Evolutionary conservation across 2,113 vertebrate genomes (phyloP).

Genomic region (Malurus alboscapulatus): DNA sequence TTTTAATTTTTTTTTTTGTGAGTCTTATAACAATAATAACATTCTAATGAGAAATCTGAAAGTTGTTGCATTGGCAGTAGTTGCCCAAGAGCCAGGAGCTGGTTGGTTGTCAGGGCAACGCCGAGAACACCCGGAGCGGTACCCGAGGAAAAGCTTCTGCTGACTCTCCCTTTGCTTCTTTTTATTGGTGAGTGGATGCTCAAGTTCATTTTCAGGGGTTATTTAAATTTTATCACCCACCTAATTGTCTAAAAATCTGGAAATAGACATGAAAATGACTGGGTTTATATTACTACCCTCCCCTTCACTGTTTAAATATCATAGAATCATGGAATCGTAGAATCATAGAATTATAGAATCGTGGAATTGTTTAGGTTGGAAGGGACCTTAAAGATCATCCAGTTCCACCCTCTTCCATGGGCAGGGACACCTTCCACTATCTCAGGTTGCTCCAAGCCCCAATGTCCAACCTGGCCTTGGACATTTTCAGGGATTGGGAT

Average conservation of each 20-base stretch:
- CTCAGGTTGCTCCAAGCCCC: not conserved
- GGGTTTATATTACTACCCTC: not conserved
- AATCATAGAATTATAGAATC: not conserved
- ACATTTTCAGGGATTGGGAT: rapidly evolving
- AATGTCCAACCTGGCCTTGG: not conserved
- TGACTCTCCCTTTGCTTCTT: conserved; percentile 6
- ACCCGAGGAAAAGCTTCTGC: conserved; percentile 13
- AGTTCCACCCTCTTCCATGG: not conserved
- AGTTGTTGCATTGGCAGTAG: not conserved
- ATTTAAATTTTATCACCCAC: not conserved
- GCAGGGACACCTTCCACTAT: not conserved
- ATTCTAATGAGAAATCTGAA: conserved; percentile 22
- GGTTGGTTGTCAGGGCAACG: conserved; percentile 71
- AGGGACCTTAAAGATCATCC: rapidly evolving
- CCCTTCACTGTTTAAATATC: not conserved
- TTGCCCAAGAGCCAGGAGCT: conserved; percentile 13
- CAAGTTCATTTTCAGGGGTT: conserved; percentile 35
- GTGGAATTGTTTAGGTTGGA: not conserved
- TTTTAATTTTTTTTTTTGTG: not conserved
- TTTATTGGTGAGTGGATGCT: not conserved
- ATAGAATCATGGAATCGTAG: not conserved
- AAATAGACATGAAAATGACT: not conserved
- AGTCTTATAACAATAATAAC: conserved; percentile 20
- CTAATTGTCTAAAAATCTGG: not conserved
- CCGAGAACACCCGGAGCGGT: not conserved